phyloP scores from a whole-genome alignment of 2,797 vertebrate species.

The Enteromius thamalakanensis region DNA sequence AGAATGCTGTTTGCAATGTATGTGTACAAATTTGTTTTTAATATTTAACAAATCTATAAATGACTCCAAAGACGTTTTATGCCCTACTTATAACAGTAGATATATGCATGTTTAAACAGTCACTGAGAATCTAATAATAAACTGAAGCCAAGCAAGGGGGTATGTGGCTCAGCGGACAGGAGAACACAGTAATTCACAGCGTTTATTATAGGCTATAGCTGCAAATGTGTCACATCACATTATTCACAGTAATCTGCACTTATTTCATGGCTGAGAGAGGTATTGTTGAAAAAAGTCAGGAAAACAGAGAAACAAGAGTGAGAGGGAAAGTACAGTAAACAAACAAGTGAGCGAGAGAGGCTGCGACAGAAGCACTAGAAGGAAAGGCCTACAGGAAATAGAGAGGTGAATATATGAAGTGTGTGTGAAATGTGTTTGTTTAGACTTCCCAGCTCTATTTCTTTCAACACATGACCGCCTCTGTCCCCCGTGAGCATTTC shows the following conservation, averaged over 20 bases:
- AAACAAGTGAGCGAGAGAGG: not conserved
- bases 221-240: constrained; percentile 21
- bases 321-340: not conserved
- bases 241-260: constrained; percentile 26
- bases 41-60: constrained; percentile 21
- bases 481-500: constrained; percentile 66
- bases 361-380: not conserved
- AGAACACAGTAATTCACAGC: constrained; percentile 24
- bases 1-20: not conserved
- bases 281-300: not conserved
- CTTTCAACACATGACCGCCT: constrained; percentile 65
- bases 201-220: constrained; percentile 34
- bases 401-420: constrained; percentile 51
- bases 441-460: constrained; percentile 58
- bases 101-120: not conserved
- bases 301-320: not conserved
- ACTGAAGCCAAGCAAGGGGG: constrained; percentile 15
- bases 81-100: not conserved
- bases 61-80: not conserved
- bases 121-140: constrained; percentile 22
- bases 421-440: constrained; percentile 49
- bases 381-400: constrained; percentile 26
- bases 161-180: constrained; percentile 4
- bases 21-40: not conserved
- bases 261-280: not conserved